Conservation (phyloP, 1,140 invertebrate species). For the Diabrotica undecimpunctata region DNA sequence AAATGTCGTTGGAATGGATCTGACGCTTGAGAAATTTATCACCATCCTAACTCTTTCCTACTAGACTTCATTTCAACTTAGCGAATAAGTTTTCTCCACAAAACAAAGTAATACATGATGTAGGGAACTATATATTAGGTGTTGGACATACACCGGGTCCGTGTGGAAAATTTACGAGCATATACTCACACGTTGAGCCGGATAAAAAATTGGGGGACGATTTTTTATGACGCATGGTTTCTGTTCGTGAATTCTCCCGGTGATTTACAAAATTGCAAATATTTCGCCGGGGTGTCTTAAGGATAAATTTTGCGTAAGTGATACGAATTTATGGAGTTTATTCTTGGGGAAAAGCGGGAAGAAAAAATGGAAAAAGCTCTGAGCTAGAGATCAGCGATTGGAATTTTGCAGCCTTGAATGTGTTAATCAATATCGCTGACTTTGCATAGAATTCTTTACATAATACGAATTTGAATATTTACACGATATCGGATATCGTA, state of each 20-base stretch:
- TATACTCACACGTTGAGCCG: slow-evolving; percentile 5
- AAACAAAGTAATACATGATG: slow-evolving; percentile 36
- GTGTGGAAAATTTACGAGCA: slow-evolving; percentile 24
- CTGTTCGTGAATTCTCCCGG: slow-evolving; percentile 1
- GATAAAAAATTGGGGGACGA: neutral
- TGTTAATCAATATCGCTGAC: too few relatives aligned
- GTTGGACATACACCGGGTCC: slow-evolving; percentile 26
- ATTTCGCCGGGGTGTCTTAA: neutral
- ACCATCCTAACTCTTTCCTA: slow-evolving; percentile 31
- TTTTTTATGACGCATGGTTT: slow-evolving; percentile 2
- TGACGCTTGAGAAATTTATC: slow-evolving; percentile 35
- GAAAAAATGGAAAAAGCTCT: neutral
- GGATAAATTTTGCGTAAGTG: neutral
- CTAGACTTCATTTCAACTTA: slow-evolving; percentile 30
- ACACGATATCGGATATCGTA: too few relatives aligned
- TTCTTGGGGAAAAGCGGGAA: neutral
- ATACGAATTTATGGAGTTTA: neutral
- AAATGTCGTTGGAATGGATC: slow-evolving; percentile 29
- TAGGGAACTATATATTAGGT: slow-evolving; percentile 32
- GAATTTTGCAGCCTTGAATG: too few relatives aligned
- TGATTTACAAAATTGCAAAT: slow-evolving; percentile 3
- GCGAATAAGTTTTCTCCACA: slow-evolving; percentile 33
- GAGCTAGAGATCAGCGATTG: too few relatives aligned
- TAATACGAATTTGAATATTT: too few relatives aligned
- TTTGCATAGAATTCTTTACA: too few relatives aligned